Evolutionary conservation across 2,888 invertebrate genomes (phyloP).

Genomic region (Aromia moschata): DNA sequence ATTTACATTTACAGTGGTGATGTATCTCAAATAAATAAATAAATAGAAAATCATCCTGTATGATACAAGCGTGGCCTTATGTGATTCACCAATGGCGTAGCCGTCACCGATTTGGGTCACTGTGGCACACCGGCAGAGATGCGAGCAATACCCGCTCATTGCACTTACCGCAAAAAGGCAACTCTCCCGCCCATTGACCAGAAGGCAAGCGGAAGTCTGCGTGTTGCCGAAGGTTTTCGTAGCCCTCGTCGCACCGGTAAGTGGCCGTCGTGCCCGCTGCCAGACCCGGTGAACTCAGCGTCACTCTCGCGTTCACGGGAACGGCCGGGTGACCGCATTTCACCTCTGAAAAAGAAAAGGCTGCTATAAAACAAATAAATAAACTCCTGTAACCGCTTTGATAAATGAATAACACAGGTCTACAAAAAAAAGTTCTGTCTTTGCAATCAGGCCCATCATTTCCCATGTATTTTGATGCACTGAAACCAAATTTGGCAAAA

Average conservation of each 20-base stretch:
- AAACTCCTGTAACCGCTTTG: no score
- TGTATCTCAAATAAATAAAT: no score
- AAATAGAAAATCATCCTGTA: neutral
- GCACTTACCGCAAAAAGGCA: slow-evolving; percentile 85
- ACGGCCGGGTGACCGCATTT: slow-evolving; percentile 87
- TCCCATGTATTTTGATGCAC: no score
- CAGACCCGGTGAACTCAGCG: slow-evolving; percentile 68
- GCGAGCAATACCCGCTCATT: neutral
- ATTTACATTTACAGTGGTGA: no score
- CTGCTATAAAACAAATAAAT: no score
- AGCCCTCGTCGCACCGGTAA: slow-evolving; percentile 86
- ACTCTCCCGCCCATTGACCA: slow-evolving; percentile 82
- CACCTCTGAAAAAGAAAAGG: slow-evolving; percentile 51
- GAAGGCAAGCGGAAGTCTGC: slow-evolving; percentile 72
- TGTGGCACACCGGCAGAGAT: neutral
- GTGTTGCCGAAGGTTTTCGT: slow-evolving; percentile 86
- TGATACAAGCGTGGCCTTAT: slow-evolving; percentile 3
- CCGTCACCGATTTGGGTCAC: slow-evolving; percentile 9
- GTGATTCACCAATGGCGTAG: neutral
- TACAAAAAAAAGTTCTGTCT: no score
- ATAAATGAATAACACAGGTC: no score
- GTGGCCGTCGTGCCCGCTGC: slow-evolving; percentile 72
- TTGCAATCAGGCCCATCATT: no score
- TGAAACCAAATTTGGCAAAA: no score
- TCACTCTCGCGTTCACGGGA: slow-evolving; percentile 82